Conservation (phyloP, 2,888 invertebrate species). For the Athrips mouffetella region DNA sequence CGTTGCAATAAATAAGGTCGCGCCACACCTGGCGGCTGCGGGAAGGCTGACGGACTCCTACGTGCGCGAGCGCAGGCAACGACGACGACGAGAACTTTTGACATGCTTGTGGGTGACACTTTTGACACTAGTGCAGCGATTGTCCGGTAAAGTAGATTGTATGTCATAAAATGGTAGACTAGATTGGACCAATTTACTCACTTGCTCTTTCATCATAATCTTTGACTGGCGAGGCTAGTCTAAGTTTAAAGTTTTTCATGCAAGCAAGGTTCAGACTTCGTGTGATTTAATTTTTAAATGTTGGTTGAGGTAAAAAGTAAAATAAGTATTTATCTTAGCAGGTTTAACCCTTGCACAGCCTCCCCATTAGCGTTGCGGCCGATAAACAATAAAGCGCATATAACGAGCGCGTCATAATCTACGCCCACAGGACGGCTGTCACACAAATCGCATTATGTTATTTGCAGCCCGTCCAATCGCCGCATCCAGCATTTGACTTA, state of each 20-base stretch:
- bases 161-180: neutral
- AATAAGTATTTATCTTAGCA: neutral
- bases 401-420: slow-evolving; percentile 68
- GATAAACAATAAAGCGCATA: slow-evolving; percentile 59
- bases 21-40: slow-evolving; percentile 51
- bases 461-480: slow-evolving; percentile 35
- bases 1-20: slow-evolving; percentile 56
- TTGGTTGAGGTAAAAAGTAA: neutral
- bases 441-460: slow-evolving; percentile 62
- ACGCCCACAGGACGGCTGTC: slow-evolving; percentile 51
- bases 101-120: slow-evolving; percentile 29
- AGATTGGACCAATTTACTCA: neutral
- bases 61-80: slow-evolving; percentile 32
- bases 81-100: neutral
- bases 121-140: too few relatives aligned
- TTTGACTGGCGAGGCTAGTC: too few relatives aligned
- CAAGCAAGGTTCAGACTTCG: too few relatives aligned
- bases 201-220: too few relatives aligned
- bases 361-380: slow-evolving; percentile 21
- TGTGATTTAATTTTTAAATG: too few relatives aligned
- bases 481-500: slow-evolving; percentile 11
- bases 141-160: neutral
- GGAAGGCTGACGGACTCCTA: slow-evolving; percentile 53
- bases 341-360: neutral
- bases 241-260: too few relatives aligned